These are phyloP conservation scores for Paguma larvata DNA, from an alignment of 2,797 vertebrate species.

Conservation along the genomic window DNA sequence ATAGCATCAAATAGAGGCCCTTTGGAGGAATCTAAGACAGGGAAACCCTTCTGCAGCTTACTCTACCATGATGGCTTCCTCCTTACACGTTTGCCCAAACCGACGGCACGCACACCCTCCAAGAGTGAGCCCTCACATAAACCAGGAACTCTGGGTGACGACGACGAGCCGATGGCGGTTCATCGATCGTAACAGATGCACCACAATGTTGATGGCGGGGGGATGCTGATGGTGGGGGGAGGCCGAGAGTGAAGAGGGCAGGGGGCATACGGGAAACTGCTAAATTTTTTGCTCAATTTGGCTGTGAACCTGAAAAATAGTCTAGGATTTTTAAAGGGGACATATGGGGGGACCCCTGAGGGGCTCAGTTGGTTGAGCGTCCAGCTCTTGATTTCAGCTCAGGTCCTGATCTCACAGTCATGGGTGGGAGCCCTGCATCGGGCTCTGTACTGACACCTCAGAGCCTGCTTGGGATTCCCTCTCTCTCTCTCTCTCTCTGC, in stretches of 20 bases:
- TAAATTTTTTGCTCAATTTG: neutral
- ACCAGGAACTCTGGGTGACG: accelerated
- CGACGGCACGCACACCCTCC: neutral
- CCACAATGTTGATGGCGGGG: neutral
- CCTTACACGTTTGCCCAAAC: neutral
- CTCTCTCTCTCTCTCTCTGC: neutral
- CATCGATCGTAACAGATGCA: neutral
- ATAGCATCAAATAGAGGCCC: neutral
- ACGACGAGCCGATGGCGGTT: accelerated
- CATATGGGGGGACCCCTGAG: neutral
- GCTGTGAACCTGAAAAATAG: neutral
- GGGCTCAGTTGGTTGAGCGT: neutral
- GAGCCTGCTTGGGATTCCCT: neutral
- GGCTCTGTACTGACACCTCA: neutral
- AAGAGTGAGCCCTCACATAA: neutral
- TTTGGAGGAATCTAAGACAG: neutral
- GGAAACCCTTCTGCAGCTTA: accelerated
- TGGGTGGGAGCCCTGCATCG: neutral
- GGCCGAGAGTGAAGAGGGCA: too few relatives aligned
- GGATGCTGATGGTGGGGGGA: too few relatives aligned
- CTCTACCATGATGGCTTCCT: neutral
- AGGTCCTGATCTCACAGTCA: neutral
- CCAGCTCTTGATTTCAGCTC: neutral
- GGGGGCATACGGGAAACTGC: neutral
- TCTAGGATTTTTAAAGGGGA: neutral